Evolutionary conservation across 2,797 vertebrate genomes (phyloP).

Genomic region (Darevskia nairensis): DNA sequence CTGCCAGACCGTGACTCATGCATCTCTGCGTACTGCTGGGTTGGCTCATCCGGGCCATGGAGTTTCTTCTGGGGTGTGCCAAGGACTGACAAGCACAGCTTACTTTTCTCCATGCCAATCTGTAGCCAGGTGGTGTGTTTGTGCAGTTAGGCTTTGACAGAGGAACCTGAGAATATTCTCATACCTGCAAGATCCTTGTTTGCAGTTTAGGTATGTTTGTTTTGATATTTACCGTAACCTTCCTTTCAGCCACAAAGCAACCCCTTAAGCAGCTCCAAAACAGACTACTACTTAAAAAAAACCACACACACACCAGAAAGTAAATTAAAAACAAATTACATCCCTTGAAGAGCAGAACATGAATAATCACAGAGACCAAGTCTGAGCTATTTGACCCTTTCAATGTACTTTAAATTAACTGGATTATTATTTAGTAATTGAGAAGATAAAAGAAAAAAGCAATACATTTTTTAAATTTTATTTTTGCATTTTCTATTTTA

Average conservation of each 20-base stretch:
- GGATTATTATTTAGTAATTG: background rate
- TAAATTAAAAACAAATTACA: background rate
- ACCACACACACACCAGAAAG: background rate
- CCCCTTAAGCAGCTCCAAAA: background rate
- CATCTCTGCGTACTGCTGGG: background rate
- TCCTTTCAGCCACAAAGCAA: background rate
- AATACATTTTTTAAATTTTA: background rate
- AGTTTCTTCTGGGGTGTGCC: background rate
- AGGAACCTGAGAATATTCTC: background rate
- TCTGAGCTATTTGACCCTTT: background rate
- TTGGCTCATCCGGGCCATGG: background rate
- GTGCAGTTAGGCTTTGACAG: background rate
- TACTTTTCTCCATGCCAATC: background rate
- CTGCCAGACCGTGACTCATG: background rate
- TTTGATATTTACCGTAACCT: background rate
- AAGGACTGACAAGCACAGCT: background rate
- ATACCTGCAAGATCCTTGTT: background rate
- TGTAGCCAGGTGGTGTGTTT: fast-evolving
- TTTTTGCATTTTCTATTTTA: too few species aligned
- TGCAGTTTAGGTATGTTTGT: background rate
- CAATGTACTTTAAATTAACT: background rate
- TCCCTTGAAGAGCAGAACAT: background rate
- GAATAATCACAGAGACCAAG: background rate
- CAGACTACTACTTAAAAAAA: background rate
- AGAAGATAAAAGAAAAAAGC: background rate